Conservation (phyloP, 2,797 vertebrate species). For the Anas bahamensis region DNA sequence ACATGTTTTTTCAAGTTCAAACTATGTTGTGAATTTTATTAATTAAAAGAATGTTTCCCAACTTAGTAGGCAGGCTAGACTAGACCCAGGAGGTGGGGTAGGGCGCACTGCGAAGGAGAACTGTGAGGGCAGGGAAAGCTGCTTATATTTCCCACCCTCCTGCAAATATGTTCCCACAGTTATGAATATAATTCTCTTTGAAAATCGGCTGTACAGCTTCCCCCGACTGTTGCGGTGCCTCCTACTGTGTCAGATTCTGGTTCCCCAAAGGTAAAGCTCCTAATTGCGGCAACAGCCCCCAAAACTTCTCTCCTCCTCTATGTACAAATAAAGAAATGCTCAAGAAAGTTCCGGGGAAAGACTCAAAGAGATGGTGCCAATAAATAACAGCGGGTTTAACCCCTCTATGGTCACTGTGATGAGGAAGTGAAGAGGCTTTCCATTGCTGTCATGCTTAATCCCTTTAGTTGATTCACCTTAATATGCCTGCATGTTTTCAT, state of each 20-base stretch:
- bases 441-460: neutral
- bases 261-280: neutral
- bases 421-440: neutral
- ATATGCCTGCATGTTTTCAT: neutral
- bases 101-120: neutral
- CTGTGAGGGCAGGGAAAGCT: slow-evolving; percentile 19
- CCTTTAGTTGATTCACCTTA: slow-evolving; percentile 3
- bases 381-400: neutral
- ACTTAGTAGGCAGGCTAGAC: slow-evolving; percentile 26
- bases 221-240: neutral
- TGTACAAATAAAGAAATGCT: neutral
- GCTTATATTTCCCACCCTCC: slow-evolving; percentile 23
- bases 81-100: slow-evolving; percentile 37
- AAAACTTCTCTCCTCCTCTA: neutral
- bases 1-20: slow-evolving; percentile 26
- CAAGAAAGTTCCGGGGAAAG: rapidly evolving
- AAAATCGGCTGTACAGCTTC: neutral
- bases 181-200: neutral
- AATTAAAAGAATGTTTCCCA: slow-evolving; percentile 61
- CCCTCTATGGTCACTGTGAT: neutral
- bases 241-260: neutral
- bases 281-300: neutral
- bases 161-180: slow-evolving; percentile 29
- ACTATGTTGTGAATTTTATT: slow-evolving; percentile 49
- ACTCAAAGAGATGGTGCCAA: neutral